Percentiles rank a stretch among this genome's conserved stretches.
phyloP scores from a whole-genome alignment of 92 coral and sea anemone genomes.

The Muricea muricata region DNA sequence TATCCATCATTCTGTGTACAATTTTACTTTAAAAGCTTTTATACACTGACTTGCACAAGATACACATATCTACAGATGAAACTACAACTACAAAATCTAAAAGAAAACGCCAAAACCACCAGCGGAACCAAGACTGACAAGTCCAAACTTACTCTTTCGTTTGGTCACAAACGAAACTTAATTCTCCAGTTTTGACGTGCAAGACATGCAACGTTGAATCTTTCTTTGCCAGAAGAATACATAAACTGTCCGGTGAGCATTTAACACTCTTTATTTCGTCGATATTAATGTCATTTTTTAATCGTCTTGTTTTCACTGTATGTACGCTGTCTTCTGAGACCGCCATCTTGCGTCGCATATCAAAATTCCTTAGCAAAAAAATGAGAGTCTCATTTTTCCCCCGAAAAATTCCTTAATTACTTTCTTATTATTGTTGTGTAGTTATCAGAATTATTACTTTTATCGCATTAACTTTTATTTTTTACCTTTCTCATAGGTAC shows the following conservation, averaged over 20 bases:
- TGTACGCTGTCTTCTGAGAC: conserved; percentile 7
- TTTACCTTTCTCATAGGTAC: no score
- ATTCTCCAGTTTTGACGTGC: conserved; percentile 13
- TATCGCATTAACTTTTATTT: no score
- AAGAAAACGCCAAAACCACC: background rate
- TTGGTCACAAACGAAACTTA: background rate
- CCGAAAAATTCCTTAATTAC: no score
- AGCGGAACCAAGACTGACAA: background rate
- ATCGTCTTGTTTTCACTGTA: conserved; percentile 12
- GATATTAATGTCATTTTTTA: conserved; percentile 6
- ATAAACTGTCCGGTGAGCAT: conserved; percentile 10
- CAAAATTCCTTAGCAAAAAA: no score
- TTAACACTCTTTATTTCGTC: conserved; percentile 22
- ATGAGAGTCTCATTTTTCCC: no score
- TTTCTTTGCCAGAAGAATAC: background rate
- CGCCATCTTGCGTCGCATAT: conserved; percentile 20
- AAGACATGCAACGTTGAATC: conserved; percentile 14
- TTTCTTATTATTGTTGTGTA: no score
- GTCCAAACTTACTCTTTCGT: conserved; percentile 13
- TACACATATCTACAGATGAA: background rate
- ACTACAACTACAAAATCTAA: background rate
- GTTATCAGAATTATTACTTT: no score
- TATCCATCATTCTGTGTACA: no score
- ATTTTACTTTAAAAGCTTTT: no score
- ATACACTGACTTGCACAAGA: no score